Evolutionary conservation across 53 echinoderm and acorn worm genomes (phyloP).

Genomic region (Antedon mediterranea): DNA sequence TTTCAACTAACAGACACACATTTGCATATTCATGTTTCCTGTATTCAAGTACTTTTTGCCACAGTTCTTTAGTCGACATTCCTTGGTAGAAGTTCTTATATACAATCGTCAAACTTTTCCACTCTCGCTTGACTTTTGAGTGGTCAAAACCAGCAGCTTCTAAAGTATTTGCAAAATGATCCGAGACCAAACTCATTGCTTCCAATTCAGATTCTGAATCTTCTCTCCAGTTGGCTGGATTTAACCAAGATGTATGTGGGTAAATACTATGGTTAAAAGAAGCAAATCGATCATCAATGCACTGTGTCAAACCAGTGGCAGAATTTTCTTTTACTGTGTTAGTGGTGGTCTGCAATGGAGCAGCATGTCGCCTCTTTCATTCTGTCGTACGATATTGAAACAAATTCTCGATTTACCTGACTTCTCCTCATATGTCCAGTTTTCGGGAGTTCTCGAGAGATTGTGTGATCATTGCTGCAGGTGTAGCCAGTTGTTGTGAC

Average conservation of each 20-base stretch:
- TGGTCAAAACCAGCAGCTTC: conserved; percentile 17
- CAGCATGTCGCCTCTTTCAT: too few relatives aligned
- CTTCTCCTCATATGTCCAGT: too few relatives aligned
- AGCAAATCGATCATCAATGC: conserved; percentile 25
- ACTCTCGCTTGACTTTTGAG: conserved; percentile 22
- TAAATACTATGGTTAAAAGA: too few relatives aligned
- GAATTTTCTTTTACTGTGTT: neutral
- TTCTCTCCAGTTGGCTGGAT: too few relatives aligned
- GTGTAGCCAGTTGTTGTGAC: too few relatives aligned
- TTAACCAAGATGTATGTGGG: too few relatives aligned
- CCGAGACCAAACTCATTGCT: conserved; percentile 11
- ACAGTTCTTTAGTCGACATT: conserved; percentile 6
- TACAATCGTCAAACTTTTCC: conserved; percentile 17
- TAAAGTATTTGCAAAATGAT: conserved; percentile 24
- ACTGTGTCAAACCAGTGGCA: conserved; percentile 6
- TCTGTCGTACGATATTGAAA: too few relatives aligned
- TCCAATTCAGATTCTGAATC: conserved; percentile 20
- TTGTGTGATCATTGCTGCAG: too few relatives aligned
- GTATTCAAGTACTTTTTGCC: conserved; percentile 14
- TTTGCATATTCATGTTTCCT: conserved; percentile 20
- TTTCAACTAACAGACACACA: conserved; percentile 19
- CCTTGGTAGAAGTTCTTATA: conserved; percentile 18
- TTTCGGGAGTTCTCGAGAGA: too few relatives aligned
- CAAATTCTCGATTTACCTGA: too few relatives aligned
- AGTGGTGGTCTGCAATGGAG: too few relatives aligned